Evolutionary conservation across 1,140 invertebrate species (phyloP).

Genomic region (Bombus cullumanus): DNA sequence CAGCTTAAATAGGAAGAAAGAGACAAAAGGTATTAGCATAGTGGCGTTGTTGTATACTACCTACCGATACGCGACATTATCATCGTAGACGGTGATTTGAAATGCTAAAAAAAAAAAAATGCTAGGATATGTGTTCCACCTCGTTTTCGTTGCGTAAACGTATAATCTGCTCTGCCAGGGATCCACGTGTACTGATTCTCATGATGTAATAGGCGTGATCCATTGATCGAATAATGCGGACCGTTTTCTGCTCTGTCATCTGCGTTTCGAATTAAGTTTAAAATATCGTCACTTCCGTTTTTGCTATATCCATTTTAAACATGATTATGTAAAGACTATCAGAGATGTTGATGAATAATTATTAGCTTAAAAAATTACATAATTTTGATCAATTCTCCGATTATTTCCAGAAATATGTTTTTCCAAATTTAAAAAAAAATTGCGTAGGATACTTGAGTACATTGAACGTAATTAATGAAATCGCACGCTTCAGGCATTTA

Average conservation of each 20-base stretch:
- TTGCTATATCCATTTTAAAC: not conserved
- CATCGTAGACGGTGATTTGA: not conserved
- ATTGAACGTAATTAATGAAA: conserved; percentile 21
- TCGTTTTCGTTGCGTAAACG: conserved; percentile 62
- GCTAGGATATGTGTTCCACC: not conserved
- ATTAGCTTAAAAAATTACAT: not conserved
- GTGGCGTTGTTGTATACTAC: not conserved
- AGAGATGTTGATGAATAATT: not conserved
- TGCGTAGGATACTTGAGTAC: not conserved
- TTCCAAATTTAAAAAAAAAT: not conserved
- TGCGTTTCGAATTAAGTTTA: not conserved
- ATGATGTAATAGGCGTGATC: conserved; percentile 61
- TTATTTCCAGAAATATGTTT: not conserved
- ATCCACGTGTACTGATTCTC: conserved; percentile 36
- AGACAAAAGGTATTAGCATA: not conserved
- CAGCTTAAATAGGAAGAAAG: not conserved
- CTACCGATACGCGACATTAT: not conserved
- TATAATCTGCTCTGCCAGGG: conserved; percentile 53
- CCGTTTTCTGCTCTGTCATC: not conserved
- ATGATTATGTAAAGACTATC: not conserved
- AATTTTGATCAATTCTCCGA: not conserved
- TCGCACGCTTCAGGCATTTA: not conserved
- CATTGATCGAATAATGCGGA: conserved; percentile 31
- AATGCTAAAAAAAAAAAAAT: not conserved
- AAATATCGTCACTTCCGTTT: not conserved